Percentiles rank a stretch among this genome's conserved stretches.
Evolutionary conservation across 2,113 vertebrate species (phyloP).

Genomic region (Campylomormyrus tamandua): DNA sequence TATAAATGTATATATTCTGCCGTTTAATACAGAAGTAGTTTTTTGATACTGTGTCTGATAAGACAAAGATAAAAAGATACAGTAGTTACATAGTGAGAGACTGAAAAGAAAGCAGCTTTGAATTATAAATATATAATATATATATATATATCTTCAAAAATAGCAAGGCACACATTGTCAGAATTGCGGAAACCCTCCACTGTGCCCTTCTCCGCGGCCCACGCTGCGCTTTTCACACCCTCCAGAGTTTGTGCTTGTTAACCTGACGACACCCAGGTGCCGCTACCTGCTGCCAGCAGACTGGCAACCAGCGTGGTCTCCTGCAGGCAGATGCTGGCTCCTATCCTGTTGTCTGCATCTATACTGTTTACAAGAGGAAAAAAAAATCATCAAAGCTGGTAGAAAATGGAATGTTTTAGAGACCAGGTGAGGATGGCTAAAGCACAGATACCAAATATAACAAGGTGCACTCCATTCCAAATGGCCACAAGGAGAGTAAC

Average conservation of each 20-base stretch:
- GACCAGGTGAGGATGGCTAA: not conserved
- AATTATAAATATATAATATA: not conserved
- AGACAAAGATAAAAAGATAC: not conserved
- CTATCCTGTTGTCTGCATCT: not conserved
- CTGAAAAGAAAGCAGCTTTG: not conserved
- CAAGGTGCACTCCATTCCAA: not conserved
- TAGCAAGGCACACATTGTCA: not conserved
- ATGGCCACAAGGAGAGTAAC: not conserved
- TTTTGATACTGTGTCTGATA: not conserved
- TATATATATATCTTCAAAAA: not conserved
- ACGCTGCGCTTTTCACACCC: not conserved
- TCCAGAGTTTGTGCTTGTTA: not conserved
- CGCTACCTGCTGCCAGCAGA: not conserved
- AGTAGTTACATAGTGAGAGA: not conserved
- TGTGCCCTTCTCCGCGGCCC: not conserved
- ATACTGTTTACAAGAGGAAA: not conserved
- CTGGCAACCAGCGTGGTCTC: not conserved
- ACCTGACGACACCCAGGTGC: not conserved
- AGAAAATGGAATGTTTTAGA: not conserved
- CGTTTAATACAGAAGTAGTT: not conserved
- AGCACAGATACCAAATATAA: not conserved
- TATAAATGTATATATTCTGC: not conserved
- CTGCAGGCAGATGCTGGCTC: not conserved
- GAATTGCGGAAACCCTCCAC: not conserved
- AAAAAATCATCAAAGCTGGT: not conserved